Percentiles rank a stretch among this genome's conserved stretches.
These are phyloP conservation scores for Aulostomus chinensis DNA, from an alignment of 2,797 vertebrate species.

Conservation along the genomic window DNA sequence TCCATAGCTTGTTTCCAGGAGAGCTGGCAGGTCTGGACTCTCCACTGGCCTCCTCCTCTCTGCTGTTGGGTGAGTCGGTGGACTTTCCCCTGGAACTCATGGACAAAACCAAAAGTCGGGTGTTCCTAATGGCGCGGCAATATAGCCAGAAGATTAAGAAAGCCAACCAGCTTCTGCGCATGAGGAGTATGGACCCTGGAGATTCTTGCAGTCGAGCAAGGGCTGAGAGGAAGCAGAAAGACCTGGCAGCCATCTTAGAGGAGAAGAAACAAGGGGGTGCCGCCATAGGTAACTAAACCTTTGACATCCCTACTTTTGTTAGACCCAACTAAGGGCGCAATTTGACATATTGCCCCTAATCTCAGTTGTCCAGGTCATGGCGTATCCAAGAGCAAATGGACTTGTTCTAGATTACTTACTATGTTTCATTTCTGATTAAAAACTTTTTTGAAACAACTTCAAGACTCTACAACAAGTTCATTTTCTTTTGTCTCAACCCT, in stretches of 20 bases:
- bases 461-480: too few species aligned
- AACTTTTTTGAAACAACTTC: too few species aligned
- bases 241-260: conserved; percentile 93
- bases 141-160: conserved; percentile 99
- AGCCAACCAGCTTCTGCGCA: conserved; percentile 94
- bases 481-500: background rate
- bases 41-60: conserved; percentile 77
- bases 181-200: conserved; percentile 90
- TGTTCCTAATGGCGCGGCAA: conserved; percentile 96
- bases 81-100: conserved; percentile 80
- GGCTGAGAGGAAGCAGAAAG: conserved; percentile 82
- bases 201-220: conserved; percentile 80
- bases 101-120: conserved; percentile 91
- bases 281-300: conserved; percentile 87
- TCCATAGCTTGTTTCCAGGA: conserved; percentile 78
- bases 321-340: too few species aligned
- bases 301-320: background rate
- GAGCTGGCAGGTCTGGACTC: conserved; percentile 81
- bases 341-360: too few species aligned
- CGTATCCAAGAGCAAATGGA: too few species aligned
- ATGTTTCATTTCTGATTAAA: too few species aligned
- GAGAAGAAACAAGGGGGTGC: conserved; percentile 97
- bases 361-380: too few species aligned
- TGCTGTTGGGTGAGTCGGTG: conserved; percentile 70
- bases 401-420: too few species aligned